These are phyloP conservation scores for Eristalis intricaria DNA, from an alignment of 2,888 invertebrate species.

Conservation along the genomic window DNA sequence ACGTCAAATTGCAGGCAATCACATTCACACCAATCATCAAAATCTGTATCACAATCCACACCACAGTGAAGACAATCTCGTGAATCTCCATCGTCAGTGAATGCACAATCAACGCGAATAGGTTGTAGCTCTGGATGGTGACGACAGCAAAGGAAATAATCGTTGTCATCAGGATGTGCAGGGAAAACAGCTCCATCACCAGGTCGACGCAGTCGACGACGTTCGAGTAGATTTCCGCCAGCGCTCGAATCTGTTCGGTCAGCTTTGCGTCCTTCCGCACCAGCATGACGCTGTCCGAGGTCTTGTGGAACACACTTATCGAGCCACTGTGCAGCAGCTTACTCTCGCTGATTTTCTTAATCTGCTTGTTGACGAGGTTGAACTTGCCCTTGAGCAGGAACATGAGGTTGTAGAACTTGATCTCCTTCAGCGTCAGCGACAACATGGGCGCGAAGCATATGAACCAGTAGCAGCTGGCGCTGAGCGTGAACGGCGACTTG, in stretches of 20 bases:
- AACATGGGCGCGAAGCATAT: conserved; percentile 75
- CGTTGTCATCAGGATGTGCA: conserved; percentile 73
- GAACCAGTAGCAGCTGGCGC: conserved; percentile 74
- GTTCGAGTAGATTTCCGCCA: conserved; percentile 72
- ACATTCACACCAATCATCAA: conserved; percentile 73
- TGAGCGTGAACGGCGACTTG: conserved; percentile 44
- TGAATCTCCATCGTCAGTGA: conserved; percentile 67
- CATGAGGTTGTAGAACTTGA: conserved; percentile 75
- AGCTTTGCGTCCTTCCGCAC: background rate
- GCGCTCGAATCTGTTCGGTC: conserved; percentile 57
- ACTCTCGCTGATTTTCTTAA: conserved; percentile 50
- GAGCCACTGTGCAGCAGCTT: background rate
- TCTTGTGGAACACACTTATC: background rate
- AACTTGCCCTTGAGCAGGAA: conserved; percentile 73
- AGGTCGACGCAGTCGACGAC: conserved; percentile 72
- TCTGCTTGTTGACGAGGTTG: conserved; percentile 64
- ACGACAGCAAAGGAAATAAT: conserved; percentile 73
- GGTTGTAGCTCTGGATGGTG: conserved; percentile 75
- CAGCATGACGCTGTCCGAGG: background rate
- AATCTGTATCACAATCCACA: conserved; percentile 74
- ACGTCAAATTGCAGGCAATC: conserved; percentile 71
- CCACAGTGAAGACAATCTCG: conserved; percentile 70
- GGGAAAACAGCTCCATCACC: conserved; percentile 72
- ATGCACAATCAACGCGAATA: conserved; percentile 73
- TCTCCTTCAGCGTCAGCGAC: conserved; percentile 74